A percentile compares a stretch with the other conserved stretches of the same genome.
Conservation (phyloP, 2,888 invertebrate genomes). For the Nasonovia ribisnigri region DNA sequence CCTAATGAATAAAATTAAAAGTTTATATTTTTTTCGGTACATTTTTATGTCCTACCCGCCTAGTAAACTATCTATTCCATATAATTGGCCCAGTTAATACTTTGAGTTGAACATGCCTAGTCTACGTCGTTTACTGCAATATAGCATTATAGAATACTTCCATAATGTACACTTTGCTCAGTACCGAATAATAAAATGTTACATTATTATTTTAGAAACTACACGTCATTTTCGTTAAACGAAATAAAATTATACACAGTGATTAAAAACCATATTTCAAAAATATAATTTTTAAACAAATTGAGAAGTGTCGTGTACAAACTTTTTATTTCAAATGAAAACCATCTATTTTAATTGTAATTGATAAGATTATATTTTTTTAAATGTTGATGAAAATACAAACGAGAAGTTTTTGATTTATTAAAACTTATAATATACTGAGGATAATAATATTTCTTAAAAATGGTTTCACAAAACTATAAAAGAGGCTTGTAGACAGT, state of each 20-base stretch:
- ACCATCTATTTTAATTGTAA: not conserved
- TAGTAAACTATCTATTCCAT: no score
- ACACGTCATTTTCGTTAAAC: no score
- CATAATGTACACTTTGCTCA: not conserved
- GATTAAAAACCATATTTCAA: no score
- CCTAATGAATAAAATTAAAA: no score
- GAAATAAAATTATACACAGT: no score
- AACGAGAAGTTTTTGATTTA: not conserved
- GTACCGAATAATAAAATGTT: not conserved
- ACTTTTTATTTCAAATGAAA: not conserved
- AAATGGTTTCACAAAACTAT: not conserved
- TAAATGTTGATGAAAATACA: not conserved
- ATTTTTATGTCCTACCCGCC: no score
- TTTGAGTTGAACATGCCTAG: no score
- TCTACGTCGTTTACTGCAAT: no score
- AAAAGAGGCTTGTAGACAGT: not conserved
- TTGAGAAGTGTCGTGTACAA: not conserved
- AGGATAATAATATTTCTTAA: not conserved
- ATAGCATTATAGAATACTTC: no score
- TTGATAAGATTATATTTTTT: not conserved
- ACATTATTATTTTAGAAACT: no score
- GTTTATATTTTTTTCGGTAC: no score
- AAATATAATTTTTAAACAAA: not conserved
- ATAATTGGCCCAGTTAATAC: no score
- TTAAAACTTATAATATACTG: not conserved